Conservation (phyloP, 2,113 vertebrate species). For the Mobula birostris region DNA sequence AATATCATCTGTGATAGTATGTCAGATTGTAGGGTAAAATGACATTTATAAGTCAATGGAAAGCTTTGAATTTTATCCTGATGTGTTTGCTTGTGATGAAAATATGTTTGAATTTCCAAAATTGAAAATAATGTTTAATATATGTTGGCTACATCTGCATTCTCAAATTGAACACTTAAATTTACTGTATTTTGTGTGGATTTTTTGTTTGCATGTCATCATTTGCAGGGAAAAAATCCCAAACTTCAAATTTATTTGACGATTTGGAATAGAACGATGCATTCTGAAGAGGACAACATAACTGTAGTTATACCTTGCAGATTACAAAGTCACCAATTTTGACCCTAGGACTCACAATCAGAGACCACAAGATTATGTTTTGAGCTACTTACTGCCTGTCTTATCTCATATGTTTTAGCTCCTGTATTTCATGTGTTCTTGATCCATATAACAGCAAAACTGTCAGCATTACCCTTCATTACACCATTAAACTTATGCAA, state of each 20-base stretch:
- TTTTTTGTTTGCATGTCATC: neutral
- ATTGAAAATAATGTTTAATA: neutral
- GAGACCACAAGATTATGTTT: neutral
- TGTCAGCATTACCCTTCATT: no score
- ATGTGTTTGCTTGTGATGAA: neutral
- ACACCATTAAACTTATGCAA: no score
- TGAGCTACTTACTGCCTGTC: neutral
- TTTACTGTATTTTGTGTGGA: neutral
- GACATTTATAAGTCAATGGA: neutral
- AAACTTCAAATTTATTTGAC: neutral
- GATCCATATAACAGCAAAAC: no score
- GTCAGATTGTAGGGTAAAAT: neutral
- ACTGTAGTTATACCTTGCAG: neutral
- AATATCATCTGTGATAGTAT: neutral
- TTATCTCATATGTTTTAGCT: neutral
- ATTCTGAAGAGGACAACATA: neutral
- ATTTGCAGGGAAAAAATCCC: neutral
- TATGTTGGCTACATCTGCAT: neutral
- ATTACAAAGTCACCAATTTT: neutral
- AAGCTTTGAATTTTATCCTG: neutral
- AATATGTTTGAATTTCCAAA: neutral
- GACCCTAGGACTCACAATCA: neutral
- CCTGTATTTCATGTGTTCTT: neutral
- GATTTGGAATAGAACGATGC: neutral
- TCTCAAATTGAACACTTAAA: neutral